Evolutionary conservation across 1,140 invertebrate species (phyloP).

Genomic region (Pygmarrhopalites habei): DNA sequence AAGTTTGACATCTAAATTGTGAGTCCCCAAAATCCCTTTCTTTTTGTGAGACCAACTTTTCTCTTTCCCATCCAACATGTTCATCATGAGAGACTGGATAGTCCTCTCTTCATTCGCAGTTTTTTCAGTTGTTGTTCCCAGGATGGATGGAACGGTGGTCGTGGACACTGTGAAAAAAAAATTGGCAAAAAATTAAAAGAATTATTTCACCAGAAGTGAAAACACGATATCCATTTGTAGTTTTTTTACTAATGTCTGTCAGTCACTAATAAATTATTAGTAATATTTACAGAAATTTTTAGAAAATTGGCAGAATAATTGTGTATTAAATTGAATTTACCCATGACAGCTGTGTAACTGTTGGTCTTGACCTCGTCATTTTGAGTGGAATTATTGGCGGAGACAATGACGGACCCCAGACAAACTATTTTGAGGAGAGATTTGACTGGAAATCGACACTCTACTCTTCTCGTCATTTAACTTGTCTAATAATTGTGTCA

Average conservation of each 20-base stretch:
- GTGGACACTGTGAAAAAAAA: conserved; percentile 1
- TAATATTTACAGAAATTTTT: neutral
- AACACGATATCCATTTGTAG: too few relatives aligned
- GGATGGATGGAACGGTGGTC: neutral
- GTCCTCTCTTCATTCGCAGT: neutral
- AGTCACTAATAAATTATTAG: too few relatives aligned
- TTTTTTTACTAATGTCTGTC: too few relatives aligned
- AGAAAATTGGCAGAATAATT: neutral
- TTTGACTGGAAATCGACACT: neutral
- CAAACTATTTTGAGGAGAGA: neutral
- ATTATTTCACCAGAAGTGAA: too few relatives aligned
- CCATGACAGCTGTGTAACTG: conserved; percentile 1
- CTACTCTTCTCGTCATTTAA: neutral
- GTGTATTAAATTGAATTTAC: neutral
- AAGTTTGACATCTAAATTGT: conserved; percentile 3
- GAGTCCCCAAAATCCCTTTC: neutral
- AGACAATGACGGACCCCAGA: conserved; percentile 5
- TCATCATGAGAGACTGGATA: neutral
- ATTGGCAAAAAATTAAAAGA: too few relatives aligned
- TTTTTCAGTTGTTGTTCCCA: neutral
- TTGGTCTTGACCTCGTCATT: conserved; percentile 6
- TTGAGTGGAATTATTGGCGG: conserved; percentile 2
- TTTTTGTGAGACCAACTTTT: conserved; percentile 5
- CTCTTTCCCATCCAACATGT: conserved; percentile 2
- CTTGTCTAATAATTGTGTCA: neutral